Evolutionary conservation across 1,140 invertebrate genomes (phyloP).

Genomic region (Euura lappo): DNA sequence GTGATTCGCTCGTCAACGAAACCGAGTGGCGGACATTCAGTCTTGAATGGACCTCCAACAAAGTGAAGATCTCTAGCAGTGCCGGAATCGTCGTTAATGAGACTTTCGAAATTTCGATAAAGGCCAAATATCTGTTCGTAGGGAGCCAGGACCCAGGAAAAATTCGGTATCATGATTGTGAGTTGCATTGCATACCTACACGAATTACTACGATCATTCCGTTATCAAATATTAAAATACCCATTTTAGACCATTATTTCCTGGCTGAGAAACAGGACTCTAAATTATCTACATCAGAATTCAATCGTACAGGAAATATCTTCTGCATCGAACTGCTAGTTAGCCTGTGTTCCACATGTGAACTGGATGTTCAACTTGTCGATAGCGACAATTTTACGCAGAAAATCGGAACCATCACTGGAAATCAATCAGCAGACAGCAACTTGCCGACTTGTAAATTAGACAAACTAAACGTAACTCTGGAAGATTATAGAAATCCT

Average conservation of each 20-base stretch:
- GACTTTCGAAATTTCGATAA: too few relatives aligned
- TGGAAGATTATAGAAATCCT: not conserved
- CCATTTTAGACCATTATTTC: not conserved
- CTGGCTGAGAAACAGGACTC: not conserved
- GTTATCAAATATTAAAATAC: not conserved
- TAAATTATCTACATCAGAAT: not conserved
- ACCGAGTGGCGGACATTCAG: not conserved
- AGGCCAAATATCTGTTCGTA: too few relatives aligned
- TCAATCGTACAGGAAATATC: not conserved
- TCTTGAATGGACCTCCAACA: not conserved
- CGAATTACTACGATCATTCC: too few relatives aligned
- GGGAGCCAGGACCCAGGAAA: too few relatives aligned
- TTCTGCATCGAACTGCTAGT: not conserved
- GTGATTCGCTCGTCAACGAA: too few relatives aligned
- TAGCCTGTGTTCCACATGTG: not conserved
- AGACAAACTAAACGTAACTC: not conserved
- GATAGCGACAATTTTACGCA: not conserved
- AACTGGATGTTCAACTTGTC: not conserved
- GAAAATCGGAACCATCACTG: not conserved
- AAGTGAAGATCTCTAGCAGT: too few relatives aligned
- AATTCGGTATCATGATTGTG: not conserved
- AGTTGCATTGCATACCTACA: not conserved
- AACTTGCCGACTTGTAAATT: not conserved
- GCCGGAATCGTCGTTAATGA: too few relatives aligned
- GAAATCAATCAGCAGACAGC: not conserved